Evolutionary conservation across 37 sponge, comb jelly and placozoan genomes (phyloP), one percentile per base, ranked within the genome.

Genomic region (Dysidea cf. avara): DNA sequence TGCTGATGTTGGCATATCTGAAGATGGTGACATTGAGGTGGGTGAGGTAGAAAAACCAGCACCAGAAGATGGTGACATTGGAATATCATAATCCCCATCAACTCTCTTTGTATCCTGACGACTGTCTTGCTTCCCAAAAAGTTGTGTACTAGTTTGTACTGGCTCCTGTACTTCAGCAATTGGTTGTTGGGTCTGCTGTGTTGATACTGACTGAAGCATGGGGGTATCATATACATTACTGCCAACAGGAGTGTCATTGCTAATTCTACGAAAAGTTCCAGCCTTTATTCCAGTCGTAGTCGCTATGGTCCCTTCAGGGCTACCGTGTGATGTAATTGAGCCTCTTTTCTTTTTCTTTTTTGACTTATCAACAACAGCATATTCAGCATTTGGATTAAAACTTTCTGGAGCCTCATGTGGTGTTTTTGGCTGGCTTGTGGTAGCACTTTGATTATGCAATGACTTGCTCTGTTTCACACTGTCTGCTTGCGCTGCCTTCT

Each of bases 361-460:
- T 21, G 30, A 40, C 59, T 71, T 71, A 25, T 71, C 72, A 16
- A 56, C 72, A 31, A 39, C 32, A n/a, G 72, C 17, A 56, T 71
- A 71, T 9, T 43, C 46, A 43, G 46, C 7, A 43, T 12, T 43
- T 43, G 46, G 9, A 43, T 9, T 43, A 12, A 12, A 12, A 43
- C 46, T 9, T 17, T 1, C 32, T 61, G 33, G 34, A 38, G 65
- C 24, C 51, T 39, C 22, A 39, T 28, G 31, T 57, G 60, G 17
- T 43, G 5, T 43, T 43, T 34, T 53, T 31, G 54, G 55, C 61
- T 43, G 22, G 25, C 28, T 17, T 24, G 24, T 31, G 3, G 60
- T 37, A 30, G n/a, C 53, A 28, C 68, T 67, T 4, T 39, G 4
- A 40, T 39, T 36, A 47, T 7, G 3, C 3, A 22, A n/a, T 12